Conservation (phyloP, 2,797 vertebrate genomes). For the Danio jaintianensis region DNA sequence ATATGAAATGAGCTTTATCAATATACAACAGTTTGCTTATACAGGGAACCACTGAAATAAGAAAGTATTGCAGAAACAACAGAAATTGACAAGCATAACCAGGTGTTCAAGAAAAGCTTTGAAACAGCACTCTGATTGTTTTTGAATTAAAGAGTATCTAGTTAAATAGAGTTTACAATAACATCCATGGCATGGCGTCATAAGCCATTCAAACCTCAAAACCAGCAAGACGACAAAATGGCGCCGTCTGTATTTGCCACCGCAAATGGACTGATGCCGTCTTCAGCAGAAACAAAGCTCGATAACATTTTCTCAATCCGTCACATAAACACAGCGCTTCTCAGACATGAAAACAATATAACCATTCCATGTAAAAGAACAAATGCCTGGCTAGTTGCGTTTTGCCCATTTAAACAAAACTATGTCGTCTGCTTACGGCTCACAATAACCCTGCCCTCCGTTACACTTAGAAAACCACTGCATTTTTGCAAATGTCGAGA, state of each 20-base stretch:
- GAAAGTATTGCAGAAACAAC: neutral
- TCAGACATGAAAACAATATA: neutral
- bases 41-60: slow-evolving; percentile 2
- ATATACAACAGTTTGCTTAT: neutral
- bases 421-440: neutral
- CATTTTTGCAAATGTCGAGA: slow-evolving; percentile 42
- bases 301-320: neutral
- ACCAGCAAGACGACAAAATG: slow-evolving; percentile 46
- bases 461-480: slow-evolving; percentile 24
- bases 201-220: slow-evolving; percentile 47
- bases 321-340: neutral
- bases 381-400: neutral
- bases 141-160: neutral
- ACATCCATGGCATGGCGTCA: slow-evolving; percentile 27
- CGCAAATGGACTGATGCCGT: slow-evolving; percentile 13
- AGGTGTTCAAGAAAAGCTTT: neutral
- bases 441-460: slow-evolving; percentile 26
- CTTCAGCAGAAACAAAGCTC: slow-evolving; percentile 8
- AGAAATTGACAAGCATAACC: neutral
- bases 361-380: neutral
- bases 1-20: neutral
- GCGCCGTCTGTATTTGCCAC: slow-evolving; percentile 35
- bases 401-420: slow-evolving; percentile 8
- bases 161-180: neutral
- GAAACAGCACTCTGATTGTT: neutral